Conservation (phyloP, 2,888 invertebrate species). For the Teinopalpus imperialis region DNA sequence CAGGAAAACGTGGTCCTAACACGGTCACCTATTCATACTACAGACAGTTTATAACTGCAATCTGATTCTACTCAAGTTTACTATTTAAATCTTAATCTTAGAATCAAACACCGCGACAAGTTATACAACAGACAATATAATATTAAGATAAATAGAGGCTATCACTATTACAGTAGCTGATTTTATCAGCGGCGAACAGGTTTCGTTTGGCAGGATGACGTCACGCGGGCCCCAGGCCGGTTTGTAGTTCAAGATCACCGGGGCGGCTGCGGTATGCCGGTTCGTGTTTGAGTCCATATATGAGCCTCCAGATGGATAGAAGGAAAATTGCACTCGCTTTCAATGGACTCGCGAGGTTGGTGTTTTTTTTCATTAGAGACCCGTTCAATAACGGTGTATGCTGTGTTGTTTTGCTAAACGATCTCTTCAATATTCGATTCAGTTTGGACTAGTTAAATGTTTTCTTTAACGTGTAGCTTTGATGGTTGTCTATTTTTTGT, state of each 20-base stretch:
- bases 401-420: no score
- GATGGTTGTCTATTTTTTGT: no score
- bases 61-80: no score
- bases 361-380: neutral
- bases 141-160: neutral
- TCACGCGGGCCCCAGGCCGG: constrained; percentile 51
- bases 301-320: constrained; percentile 3
- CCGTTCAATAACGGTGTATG: neutral
- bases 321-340: constrained; percentile 20
- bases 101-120: no score
- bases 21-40: no score
- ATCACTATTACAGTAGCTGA: neutral
- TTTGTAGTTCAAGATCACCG: constrained; percentile 71
- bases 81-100: no score
- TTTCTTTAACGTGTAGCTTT: no score
- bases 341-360: neutral
- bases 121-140: neutral
- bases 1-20: no score
- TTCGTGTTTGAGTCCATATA: constrained; percentile 7
- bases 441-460: no score
- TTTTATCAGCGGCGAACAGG: constrained; percentile 1
- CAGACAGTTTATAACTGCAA: no score
- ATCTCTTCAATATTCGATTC: no score
- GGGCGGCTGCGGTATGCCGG: constrained; percentile 31
- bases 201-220: constrained; percentile 39